A percentile compares a stretch with the other conserved stretches of the same genome.
Evolutionary conservation across 2,888 invertebrate species (phyloP).

Genomic region (Caenorhabditis angaria): DNA sequence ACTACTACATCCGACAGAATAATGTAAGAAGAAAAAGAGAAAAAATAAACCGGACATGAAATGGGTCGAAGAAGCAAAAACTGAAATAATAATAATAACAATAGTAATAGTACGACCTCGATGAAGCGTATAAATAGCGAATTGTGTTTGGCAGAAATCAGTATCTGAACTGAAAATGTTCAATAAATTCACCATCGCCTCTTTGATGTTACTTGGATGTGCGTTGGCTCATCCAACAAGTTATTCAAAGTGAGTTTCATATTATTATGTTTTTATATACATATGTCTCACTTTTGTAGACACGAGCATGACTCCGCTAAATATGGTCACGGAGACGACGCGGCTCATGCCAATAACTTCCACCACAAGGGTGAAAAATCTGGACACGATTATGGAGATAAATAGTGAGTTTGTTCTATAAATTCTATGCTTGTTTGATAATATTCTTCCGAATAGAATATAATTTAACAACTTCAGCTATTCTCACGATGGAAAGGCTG

Average conservation of each 20-base stretch:
- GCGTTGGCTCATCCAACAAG: conserved; percentile 30
- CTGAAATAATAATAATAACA: conserved; percentile 47
- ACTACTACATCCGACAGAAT: conserved; percentile 6
- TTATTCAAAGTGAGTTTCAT: conserved; percentile 27
- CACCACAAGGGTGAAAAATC: conserved; percentile 47
- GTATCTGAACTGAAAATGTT: conserved; percentile 42
- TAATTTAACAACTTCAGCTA: no score
- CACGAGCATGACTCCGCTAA: conserved; percentile 43
- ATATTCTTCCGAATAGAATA: no score
- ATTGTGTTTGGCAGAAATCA: conserved; percentile 16
- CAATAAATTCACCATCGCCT: conserved; percentile 34
- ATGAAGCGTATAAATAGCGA: conserved; percentile 36
- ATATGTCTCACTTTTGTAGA: conserved; percentile 17
- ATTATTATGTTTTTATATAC: background rate
- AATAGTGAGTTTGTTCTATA: conserved; percentile 5
- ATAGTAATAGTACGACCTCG: conserved; percentile 43
- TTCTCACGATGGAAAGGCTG: conserved; percentile 41
- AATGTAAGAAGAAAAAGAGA: conserved; percentile 16
- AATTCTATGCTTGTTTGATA: background rate
- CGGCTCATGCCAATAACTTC: conserved; percentile 43
- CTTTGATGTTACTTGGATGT: conserved; percentile 28
- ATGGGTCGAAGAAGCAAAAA: conserved; percentile 38
- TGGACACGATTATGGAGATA: conserved; percentile 42
- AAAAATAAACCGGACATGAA: conserved; percentile 11
- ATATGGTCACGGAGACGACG: conserved; percentile 49